Evolutionary conservation across 2,888 invertebrate species (phyloP), one percentile per base, ranked within the genome.

Genomic region (Acrobasis suavella): DNA sequence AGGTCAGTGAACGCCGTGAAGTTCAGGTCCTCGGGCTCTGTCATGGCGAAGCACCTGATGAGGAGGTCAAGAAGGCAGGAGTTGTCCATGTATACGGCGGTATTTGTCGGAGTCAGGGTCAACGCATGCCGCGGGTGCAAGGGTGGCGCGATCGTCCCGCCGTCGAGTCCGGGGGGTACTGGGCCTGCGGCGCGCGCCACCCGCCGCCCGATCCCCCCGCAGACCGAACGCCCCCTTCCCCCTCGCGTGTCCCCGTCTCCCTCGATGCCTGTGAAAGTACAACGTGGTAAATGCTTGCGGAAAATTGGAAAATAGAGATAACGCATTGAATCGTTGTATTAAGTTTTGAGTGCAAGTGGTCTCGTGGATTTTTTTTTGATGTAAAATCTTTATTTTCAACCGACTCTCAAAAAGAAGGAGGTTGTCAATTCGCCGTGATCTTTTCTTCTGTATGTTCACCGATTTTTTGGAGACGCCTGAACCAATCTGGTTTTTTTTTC

Each of bases 1-100:
- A 95, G 92, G 90, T 95, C 95, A 69, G 94, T 93, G 86, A 95
- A 95, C 80, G 93, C 93, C 76, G 93, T 93, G 86, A 94, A 94
- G 89, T 94, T 95, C 77, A 95, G 94, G 86, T 95, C 94, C 92
- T 94, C 94, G 86, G 94, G 94, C 93, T 94, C 94, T 85, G 93
- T 93, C 93, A 93, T 93, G 77, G 91, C 92, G 90, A 92, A 93
- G 89, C 93, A 93, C 92, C 92, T 89, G 89, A 93, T 93, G 86
- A 93, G 92, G 86, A 93, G 91, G 89, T 93, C 93, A 84, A 93
- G 90, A 84, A 93, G 92, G 91, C 93, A 93, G 83, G 93, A 92
- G 92, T 93, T 93, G 92, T 93, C 93, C 93, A 93, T 93, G 90
- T 88, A 91, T 86, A 87, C 90, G 89, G 83, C 85, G 83, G 84